phyloP scores from a whole-genome alignment of 2,888 invertebrate species.

The Sipha maydis region DNA sequence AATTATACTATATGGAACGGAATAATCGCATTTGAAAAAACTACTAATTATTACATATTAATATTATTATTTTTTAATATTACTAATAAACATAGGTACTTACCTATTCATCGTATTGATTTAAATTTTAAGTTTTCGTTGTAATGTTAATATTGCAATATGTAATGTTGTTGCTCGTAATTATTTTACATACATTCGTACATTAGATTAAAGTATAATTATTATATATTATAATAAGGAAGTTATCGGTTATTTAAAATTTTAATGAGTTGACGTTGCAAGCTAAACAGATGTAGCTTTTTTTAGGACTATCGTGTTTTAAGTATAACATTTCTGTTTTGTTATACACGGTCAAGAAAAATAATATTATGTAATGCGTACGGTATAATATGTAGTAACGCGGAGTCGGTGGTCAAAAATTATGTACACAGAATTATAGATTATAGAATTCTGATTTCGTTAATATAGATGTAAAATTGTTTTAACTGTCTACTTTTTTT shows the following conservation, averaged over 20 bases:
- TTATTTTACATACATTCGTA: constrained; percentile 46
- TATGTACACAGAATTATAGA: constrained; percentile 31
- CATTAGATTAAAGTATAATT: constrained; percentile 41
- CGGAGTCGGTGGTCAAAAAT: constrained; percentile 1
- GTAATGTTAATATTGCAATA: constrained; percentile 3
- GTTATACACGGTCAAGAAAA: neutral
- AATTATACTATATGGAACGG: constrained; percentile 44
- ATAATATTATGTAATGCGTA: constrained; percentile 18
- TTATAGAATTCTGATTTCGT: constrained; percentile 41
- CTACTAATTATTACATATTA: constrained; percentile 13
- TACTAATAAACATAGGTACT: constrained; percentile 23
- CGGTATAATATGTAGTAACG: neutral
- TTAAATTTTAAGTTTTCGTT: constrained; percentile 28
- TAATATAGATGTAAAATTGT: constrained; percentile 32
- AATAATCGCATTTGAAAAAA: constrained; percentile 52
- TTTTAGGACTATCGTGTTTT: neutral
- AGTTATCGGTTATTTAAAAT: constrained; percentile 51
- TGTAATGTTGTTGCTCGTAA: constrained; percentile 10
- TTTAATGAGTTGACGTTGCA: constrained; percentile 41
- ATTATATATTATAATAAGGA: constrained; percentile 39
- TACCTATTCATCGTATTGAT: constrained; percentile 19
- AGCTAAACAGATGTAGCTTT: constrained; percentile 40
- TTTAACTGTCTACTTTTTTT: neutral
- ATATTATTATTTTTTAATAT: neutral
- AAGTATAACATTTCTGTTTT: constrained; percentile 22